Conservation (phyloP, 2,113 vertebrate species). For the Rhabdomys dilectus region DNA sequence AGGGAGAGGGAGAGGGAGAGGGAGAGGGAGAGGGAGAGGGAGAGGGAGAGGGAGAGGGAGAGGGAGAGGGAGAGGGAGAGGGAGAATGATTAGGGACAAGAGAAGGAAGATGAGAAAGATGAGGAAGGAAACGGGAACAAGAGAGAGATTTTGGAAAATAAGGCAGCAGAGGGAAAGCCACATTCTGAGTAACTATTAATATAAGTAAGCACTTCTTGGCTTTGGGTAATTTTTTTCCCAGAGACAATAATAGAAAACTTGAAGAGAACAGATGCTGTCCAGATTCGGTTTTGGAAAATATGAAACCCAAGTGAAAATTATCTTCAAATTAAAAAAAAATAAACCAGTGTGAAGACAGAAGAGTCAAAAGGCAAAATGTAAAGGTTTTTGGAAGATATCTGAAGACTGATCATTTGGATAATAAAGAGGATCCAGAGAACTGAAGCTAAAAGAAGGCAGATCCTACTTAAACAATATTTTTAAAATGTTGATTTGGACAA, state of each 20-base stretch:
- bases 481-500: not conserved
- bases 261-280: slow-evolving; percentile 12
- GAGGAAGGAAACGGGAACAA: not conserved
- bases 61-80: too few relatives aligned
- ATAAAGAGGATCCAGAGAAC: not conserved
- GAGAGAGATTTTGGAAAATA: not conserved
- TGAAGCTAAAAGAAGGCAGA: not conserved
- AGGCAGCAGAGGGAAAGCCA: not conserved
- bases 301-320: not conserved
- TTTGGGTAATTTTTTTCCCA: not conserved
- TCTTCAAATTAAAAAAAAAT: not conserved
- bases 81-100: too few relatives aligned
- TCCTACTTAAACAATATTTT: not conserved
- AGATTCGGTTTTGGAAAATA: not conserved
- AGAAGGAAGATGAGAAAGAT: too few relatives aligned
- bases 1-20: not conserved
- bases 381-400: not conserved
- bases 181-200: not conserved
- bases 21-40: not conserved
- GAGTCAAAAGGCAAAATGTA: not conserved
- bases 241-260: not conserved
- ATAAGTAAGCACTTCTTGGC: not conserved
- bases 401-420: not conserved
- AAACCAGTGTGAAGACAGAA: not conserved
- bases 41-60: not conserved